A percentile compares a stretch with the other conserved stretches of the same genome.
These are phyloP conservation scores for Ophion slaviceki DNA, from an alignment of 2,888 invertebrate genomes.

Conservation along the genomic window DNA sequence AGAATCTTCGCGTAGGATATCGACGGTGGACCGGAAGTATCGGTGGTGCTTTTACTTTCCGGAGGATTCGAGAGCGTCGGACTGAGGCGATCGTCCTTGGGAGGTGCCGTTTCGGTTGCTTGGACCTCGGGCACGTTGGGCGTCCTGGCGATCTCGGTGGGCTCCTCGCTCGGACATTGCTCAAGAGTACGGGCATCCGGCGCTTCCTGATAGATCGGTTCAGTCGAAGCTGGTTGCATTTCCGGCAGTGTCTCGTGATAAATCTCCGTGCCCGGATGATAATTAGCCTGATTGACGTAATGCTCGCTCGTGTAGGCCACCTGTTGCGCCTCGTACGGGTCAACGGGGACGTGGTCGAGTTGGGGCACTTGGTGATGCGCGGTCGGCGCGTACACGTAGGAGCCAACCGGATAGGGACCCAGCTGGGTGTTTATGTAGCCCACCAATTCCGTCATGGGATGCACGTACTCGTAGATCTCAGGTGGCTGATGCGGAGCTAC, in stretches of 20 bases:
- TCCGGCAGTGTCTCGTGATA: conserved; percentile 67
- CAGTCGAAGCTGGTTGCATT: conserved; percentile 42
- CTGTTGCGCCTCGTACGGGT: conserved; percentile 70
- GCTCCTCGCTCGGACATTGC: conserved; percentile 21
- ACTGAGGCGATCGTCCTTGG: conserved; percentile 5
- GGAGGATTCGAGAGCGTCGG: not conserved
- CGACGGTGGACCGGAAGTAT: conserved; percentile 70
- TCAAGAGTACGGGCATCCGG: not conserved
- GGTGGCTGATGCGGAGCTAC: conserved; percentile 64
- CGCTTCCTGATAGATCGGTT: not conserved
- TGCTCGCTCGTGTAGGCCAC: conserved; percentile 75
- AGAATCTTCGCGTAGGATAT: conserved; percentile 90
- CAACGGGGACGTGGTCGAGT: conserved; percentile 72
- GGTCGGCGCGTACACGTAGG: conserved; percentile 76
- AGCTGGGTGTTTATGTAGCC: conserved; percentile 85
- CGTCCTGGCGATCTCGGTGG: conserved; percentile 1
- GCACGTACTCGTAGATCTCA: conserved; percentile 83
- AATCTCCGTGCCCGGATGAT: conserved; percentile 72
- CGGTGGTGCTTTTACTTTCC: conserved; percentile 45
- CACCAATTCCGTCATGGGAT: conserved; percentile 84
- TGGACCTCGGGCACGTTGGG: conserved; percentile 1
- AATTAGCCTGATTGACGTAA: conserved; percentile 76
- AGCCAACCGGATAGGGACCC: conserved; percentile 82
- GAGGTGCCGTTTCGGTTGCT: not conserved
- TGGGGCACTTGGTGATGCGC: conserved; percentile 72